Percentiles rank a stretch among this genome's conserved stretches.
These are phyloP conservation scores for Teleiodes luculella DNA, from an alignment of 2,888 invertebrate genomes.

Conservation along the genomic window DNA sequence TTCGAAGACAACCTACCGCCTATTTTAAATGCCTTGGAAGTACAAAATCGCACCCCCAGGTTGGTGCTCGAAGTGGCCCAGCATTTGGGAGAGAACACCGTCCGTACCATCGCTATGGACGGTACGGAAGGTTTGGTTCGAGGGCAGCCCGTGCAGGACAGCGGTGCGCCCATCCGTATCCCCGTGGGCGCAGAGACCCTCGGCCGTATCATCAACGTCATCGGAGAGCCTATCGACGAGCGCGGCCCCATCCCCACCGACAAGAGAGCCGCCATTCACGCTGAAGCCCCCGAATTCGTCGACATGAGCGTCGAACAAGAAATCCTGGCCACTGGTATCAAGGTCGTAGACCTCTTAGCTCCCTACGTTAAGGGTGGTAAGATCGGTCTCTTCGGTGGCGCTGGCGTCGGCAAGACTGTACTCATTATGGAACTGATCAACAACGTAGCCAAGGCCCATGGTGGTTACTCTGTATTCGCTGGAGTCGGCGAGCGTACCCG, in stretches of 20 bases:
- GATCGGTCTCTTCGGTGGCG: conserved; percentile 95
- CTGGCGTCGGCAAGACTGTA: conserved; percentile 97
- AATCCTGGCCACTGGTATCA: conserved; percentile 95
- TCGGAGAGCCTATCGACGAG: conserved; percentile 92
- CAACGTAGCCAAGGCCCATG: conserved; percentile 97
- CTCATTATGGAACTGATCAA: conserved; percentile 98
- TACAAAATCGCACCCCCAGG: conserved; percentile 87
- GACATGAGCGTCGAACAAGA: conserved; percentile 95
- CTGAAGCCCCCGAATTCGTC: conserved; percentile 93
- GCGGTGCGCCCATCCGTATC: conserved; percentile 92
- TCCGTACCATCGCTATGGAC: conserved; percentile 96
- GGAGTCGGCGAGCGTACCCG: conserved; percentile 97
- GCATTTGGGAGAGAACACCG: conserved; percentile 94
- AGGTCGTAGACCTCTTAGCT: conserved; percentile 94
- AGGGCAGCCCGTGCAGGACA: conserved; percentile 89
- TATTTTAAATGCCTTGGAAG: conserved; percentile 97
- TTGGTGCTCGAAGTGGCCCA: conserved; percentile 93
- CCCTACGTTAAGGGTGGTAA: conserved; percentile 97
- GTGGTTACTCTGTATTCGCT: conserved; percentile 97
- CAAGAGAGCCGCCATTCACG: conserved; percentile 89
- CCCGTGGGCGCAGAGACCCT: conserved; percentile 94
- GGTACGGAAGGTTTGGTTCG: conserved; percentile 94
- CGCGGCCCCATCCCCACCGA: conserved; percentile 91
- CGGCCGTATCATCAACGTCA: conserved; percentile 96
- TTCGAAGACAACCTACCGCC: conserved; percentile 95